Base-by-base conservation (phyloP, 2,797 vertebrate species). In the Poecilia velifera region DNA sequence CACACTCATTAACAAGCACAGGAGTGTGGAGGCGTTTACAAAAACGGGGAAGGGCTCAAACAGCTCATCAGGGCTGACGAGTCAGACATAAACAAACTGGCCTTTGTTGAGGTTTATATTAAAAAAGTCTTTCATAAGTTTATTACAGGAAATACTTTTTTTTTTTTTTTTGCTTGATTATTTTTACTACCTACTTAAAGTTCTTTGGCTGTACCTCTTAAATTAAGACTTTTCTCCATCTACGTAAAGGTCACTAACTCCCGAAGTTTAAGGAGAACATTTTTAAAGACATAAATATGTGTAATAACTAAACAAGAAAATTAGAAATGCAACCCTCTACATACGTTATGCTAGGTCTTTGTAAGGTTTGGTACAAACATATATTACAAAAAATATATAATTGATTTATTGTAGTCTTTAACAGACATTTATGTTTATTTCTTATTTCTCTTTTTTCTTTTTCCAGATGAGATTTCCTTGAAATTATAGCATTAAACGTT, bases 21-120 rank as follows among this genome's bases (percentile, higher is more conserved):
- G 53, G 16, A 82, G 85, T 36, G 90, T 78, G 85, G 90, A 90
- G 92, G 90, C 90, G 94, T 92, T 97, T 96, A 95, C 95, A 94
- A 93, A 92, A 92, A 94, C 16, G 53, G 86, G 78, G 6, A 49
- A 74, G 79, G 36, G 53, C 81, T 82, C 9, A 68, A 77, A 84
- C 82, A 80, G 73, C 84, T 88, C 86, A 84, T 83, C 53, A 9
- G 68, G 13, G 64, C 76, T 20, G 1, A 46, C 10, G 28, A 80
- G 72, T 85, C 66, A 41, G 46, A 77, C 45, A 84, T 76, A 85
- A 75, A 85, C 77, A 49, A 70, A 76, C 76, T 73, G 2, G 4
- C 41, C 41, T 71, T 71, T 71, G 25, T 71, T 71, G 41, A 71
- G 68, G 68, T 45, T 28, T 45, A 45, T 45, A 71, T 12, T 18